Evolutionary conservation across 2,888 invertebrate genomes (phyloP).

Genomic region (Lissocephala sabroskyi): DNA sequence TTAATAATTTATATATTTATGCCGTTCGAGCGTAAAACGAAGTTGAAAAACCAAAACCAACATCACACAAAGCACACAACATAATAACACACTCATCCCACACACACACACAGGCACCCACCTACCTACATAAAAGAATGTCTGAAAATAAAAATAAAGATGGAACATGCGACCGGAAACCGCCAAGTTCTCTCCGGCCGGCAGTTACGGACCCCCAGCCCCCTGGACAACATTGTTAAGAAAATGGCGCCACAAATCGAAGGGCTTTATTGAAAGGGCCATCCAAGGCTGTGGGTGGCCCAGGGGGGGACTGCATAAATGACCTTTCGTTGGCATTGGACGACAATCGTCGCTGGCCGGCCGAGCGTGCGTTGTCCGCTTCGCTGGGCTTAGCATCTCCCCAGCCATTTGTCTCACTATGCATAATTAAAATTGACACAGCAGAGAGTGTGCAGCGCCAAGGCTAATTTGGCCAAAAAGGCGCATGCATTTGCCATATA

Average conservation of each 20-base stretch:
- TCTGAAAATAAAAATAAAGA: no score
- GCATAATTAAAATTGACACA: slow-evolving; percentile 60
- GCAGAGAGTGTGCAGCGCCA: slow-evolving; percentile 43
- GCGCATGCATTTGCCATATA: slow-evolving; percentile 48
- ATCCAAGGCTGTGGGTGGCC: background rate
- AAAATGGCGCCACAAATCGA: slow-evolving; percentile 26
- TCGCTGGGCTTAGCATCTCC: no score
- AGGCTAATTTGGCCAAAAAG: slow-evolving; percentile 53
- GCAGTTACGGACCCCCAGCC: no score
- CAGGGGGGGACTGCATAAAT: background rate
- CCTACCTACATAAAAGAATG: background rate
- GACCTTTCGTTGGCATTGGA: slow-evolving; percentile 22
- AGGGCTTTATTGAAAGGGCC: no score
- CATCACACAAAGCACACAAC: slow-evolving; percentile 39
- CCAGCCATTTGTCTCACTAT: slow-evolving; percentile 11
- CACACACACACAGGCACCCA: slow-evolving; percentile 1
- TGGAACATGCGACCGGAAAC: no score
- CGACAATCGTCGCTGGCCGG: no score
- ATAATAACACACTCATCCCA: slow-evolving; percentile 3
- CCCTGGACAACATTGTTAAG: slow-evolving; percentile 10
- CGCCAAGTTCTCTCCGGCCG: no score
- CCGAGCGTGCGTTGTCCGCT: no score
- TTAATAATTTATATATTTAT: slow-evolving; percentile 64
- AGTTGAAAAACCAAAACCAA: slow-evolving; percentile 50
- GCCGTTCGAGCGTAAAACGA: slow-evolving; percentile 56